Evolutionary conservation across 1,140 invertebrate genomes (phyloP).

Genomic region (Apis laboriosa): DNA sequence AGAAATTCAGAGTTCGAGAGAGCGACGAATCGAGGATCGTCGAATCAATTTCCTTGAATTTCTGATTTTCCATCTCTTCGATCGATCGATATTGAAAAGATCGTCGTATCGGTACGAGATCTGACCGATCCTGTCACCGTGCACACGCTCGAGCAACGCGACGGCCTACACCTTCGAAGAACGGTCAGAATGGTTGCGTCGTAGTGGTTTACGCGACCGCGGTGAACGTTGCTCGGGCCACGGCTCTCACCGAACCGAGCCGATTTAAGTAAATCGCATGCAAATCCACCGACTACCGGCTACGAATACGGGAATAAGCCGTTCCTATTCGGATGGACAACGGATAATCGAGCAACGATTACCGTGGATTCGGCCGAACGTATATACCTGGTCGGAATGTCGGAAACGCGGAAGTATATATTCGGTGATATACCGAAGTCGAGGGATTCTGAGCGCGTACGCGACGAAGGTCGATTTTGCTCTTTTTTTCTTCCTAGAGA

Average conservation of each 20-base stretch:
- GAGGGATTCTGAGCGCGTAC: neutral
- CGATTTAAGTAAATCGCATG: slow-evolving; percentile 71
- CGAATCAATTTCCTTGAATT: no score
- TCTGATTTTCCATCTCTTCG: no score
- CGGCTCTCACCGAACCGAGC: slow-evolving; percentile 20
- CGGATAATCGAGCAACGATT: slow-evolving; percentile 53
- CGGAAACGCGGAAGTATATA: slow-evolving; percentile 44
- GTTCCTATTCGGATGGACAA: slow-evolving; percentile 62
- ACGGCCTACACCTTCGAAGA: slow-evolving; percentile 55
- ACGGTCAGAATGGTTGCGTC: slow-evolving; percentile 45
- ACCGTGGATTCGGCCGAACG: slow-evolving; percentile 49
- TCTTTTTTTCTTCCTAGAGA: no score
- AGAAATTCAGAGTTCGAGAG: neutral
- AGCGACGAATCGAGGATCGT: no score
- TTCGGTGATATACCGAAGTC: neutral
- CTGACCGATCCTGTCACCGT: slow-evolving; percentile 58
- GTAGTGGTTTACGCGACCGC: slow-evolving; percentile 57
- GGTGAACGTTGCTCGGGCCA: slow-evolving; percentile 53
- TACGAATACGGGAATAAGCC: slow-evolving; percentile 61
- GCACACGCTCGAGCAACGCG: slow-evolving; percentile 14
- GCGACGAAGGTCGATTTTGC: no score
- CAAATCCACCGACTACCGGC: slow-evolving; percentile 64
- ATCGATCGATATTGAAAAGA: no score
- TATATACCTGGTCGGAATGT: slow-evolving; percentile 39
- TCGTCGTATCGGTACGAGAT: slow-evolving; percentile 55